Base-by-base conservation (phyloP, 1,140 invertebrate species). In the Nebria ingens region DNA sequence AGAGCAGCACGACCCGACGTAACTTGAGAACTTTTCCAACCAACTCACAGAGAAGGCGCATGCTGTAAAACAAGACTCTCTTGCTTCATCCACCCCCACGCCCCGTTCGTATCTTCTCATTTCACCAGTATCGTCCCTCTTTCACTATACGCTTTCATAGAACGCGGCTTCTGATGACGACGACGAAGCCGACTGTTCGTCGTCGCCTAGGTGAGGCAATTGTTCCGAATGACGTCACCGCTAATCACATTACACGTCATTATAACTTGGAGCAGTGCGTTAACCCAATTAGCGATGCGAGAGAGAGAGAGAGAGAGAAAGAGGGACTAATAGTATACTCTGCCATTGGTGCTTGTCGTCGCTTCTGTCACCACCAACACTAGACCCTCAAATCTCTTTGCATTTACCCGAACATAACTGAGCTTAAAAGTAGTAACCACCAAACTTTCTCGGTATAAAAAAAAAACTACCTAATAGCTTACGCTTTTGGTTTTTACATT, bases 201-300 rank as follows among this genome's bases (percentile, higher is more conserved):
- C 50, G 56, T 62, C 56, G 57, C 59, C 56, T 60, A 56, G 56
- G 56, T 56, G 60, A 65, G 62, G 63, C 65, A 66, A 67, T 67
- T 65, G 62, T 66, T 67, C 60, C 63, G 61, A 62, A 57, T 64
- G 65, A 64, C 59, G 60, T 65, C 56, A 60, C 56, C 57, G 53
- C 64, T 66, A 67, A 67, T 67, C 59, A 64, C 59, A 61, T 65
- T 65, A 64, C 58, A 62, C 63, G 56, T 63, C 61, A 62, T 67
- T 65, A 65, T 62, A 62, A 67, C 58, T 64, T 60, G 51, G 55
- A 55, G 59, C 52, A 57, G 57, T 55, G 59, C 61, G 61, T 62
- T 60, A 62, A 62, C 59, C 53, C 19, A 54, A 60, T 60, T 60
- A 58, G 21, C 50, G 50, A 51, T 51, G 50, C 50, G 50, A 51